These are phyloP conservation scores for Tokudaia muenninki DNA, from an alignment of 2,797 vertebrate genomes.

Conservation along the genomic window DNA sequence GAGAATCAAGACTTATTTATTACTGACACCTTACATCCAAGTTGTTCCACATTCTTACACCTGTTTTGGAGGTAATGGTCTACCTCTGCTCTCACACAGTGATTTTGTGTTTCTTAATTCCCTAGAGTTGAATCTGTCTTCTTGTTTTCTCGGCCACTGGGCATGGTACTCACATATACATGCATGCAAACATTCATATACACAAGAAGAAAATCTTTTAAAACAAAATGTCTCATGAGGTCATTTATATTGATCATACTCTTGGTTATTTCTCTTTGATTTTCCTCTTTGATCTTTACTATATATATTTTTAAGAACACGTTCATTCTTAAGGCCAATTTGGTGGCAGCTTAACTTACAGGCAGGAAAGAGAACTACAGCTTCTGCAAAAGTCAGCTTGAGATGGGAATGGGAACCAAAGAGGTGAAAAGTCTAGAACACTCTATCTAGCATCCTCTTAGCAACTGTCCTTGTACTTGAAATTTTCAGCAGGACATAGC, in stretches of 20 bases:
- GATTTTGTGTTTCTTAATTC: neutral
- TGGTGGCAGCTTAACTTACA: neutral
- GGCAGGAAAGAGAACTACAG: neutral
- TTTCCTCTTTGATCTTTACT: conserved; percentile 33
- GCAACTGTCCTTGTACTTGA: neutral
- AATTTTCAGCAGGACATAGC: neutral
- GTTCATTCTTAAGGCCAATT: neutral
- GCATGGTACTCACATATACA: neutral
- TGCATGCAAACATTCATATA: neutral
- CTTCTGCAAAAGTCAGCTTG: neutral
- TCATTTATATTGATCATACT: neutral
- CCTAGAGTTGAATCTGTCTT: no score
- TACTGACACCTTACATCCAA: neutral
- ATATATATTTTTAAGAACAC: neutral
- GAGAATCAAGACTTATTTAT: conserved; percentile 23
- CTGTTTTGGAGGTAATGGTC: neutral
- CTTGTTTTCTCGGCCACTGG: neutral
- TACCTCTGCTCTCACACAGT: no score
- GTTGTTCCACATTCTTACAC: neutral
- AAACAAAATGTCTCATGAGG: neutral
- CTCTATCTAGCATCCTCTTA: neutral
- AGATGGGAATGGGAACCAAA: neutral
- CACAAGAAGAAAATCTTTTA: neutral
- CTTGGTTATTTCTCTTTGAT: conserved; percentile 34
- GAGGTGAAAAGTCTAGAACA: neutral